Conservation (phyloP, 2,797 vertebrate genomes). For the Chlorospingus flavigularis region DNA sequence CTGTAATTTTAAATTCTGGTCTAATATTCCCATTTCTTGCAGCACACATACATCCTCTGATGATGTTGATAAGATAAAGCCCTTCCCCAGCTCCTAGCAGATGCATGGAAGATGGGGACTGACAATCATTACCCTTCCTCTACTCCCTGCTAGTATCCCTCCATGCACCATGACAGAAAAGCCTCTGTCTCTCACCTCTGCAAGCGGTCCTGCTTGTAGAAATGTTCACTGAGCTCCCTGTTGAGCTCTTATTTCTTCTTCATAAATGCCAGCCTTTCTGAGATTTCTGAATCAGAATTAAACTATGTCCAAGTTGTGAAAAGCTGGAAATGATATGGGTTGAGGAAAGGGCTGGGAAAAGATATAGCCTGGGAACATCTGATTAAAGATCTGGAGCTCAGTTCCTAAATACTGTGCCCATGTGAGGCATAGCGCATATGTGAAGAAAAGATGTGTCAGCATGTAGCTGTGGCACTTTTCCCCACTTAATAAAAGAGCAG, state of each 20-base stretch:
- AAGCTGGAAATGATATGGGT: neutral
- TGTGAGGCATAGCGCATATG: accelerated
- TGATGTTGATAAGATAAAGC: neutral
- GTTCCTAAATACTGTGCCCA: neutral
- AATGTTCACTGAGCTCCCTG: neutral
- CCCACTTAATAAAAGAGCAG: neutral
- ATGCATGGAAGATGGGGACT: neutral
- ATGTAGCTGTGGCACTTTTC: neutral
- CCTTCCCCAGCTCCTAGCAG: neutral
- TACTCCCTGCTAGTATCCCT: neutral
- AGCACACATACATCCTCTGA: neutral
- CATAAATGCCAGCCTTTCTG: neutral
- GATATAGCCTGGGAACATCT: neutral
- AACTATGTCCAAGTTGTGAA: neutral
- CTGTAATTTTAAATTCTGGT: neutral
- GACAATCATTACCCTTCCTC: neutral
- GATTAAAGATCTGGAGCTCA: neutral
- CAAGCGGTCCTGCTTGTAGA: neutral
- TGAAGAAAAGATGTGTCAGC: neutral
- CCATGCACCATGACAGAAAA: neutral
- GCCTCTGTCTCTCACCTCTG: neutral
- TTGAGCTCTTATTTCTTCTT: neutral
- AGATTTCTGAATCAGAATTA: neutral
- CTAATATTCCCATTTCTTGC: neutral
- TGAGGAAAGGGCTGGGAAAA: neutral